phyloP scores from a whole-genome alignment of 2,797 vertebrate genomes.

The Premnoplex brunnescens region DNA sequence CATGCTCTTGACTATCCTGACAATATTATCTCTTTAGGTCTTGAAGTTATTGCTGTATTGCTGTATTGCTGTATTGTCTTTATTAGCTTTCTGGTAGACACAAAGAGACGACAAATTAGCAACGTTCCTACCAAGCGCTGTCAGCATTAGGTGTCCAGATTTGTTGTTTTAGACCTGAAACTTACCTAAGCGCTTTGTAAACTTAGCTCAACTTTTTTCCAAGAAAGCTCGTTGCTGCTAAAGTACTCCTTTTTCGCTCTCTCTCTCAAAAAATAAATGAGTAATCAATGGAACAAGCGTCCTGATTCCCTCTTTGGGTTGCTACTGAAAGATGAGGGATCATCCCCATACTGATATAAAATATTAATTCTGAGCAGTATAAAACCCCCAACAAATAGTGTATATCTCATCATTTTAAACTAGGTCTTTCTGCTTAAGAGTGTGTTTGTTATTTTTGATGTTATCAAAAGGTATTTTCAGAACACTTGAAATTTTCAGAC shows the following conservation, averaged over 20 bases:
- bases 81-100: background rate
- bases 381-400: accelerated
- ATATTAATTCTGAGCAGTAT: background rate
- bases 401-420: background rate
- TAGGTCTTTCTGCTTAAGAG: background rate
- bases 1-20: background rate
- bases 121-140: background rate
- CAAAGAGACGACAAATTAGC: background rate
- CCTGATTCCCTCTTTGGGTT: background rate
- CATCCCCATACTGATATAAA: background rate
- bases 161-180: background rate
- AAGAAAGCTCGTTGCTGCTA: background rate
- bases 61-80: no score
- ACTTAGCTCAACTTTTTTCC: background rate
- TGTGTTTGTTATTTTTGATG: background rate
- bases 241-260: background rate
- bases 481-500: background rate
- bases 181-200: background rate
- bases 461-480: background rate
- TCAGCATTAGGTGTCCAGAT: background rate
- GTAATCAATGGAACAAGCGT: background rate
- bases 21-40: background rate
- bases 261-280: background rate
- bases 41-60: background rate
- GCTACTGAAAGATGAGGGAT: background rate